Base-by-base conservation (phyloP, 2,888 invertebrate genomes). In the Drosophila anomalata region DNA sequence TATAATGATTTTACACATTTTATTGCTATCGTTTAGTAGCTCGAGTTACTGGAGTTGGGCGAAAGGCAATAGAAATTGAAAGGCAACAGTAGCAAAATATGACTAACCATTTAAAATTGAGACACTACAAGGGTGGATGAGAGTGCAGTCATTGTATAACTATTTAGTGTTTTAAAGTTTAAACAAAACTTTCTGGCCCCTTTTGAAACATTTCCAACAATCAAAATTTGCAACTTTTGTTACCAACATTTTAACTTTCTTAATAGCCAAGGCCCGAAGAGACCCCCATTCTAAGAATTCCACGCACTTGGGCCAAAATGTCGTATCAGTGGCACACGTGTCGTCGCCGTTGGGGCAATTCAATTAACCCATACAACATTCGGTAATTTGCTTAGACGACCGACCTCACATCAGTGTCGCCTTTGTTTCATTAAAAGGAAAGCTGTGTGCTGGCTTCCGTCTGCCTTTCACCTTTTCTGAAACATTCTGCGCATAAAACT, bases 291-390 rank as follows among this genome's bases (percentile, higher is more conserved):
- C 8, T n/a, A 44, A 14, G 22, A 63, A 44, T 44, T 42, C n/a
- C 6, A 63, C 33, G 51, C 51, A 46, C 46, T 47, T 66, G 17
- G 31, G 29, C 14, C 31, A 20, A 66, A 66, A 52, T 47, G 44
- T 66, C 60, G 61, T 73, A 72, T 78, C 72, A 65, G 60, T 42
- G 82, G 48, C 82, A 81, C 83, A 68, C 70, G 67, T 68, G 69
- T 51, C 57, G 24, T 46, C 29, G 29, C 67, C 73, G 22, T 67
- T 61, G 59, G 66, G 58, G 74, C 70, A 82, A 87, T 76, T 78
- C 86, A 85, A 85, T 82, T 87, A 87, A 78, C 72, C 66, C 70
- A 67, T 78, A 66, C 74, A 70, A 63, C 61, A 71, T 60, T 61
- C 46, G 54, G 63, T 78, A 81, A 87, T 81, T 82, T 82, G 88